Percentiles rank a stretch among this genome's conserved stretches.
Evolutionary conservation across 1,140 invertebrate genomes (phyloP).

Genomic region (Drosophila ogumai): DNA sequence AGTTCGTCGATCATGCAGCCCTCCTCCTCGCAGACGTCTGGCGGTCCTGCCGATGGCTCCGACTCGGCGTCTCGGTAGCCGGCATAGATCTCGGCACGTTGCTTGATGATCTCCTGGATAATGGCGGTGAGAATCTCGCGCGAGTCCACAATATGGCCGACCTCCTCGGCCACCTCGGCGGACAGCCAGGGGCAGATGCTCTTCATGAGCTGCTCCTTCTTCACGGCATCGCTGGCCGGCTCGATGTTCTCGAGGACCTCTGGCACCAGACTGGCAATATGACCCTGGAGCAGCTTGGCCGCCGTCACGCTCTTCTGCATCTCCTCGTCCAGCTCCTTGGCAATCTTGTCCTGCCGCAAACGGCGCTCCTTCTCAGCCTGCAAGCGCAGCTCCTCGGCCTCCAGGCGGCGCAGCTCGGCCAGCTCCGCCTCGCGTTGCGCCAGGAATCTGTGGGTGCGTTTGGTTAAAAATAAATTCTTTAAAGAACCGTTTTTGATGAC

Average conservation of each 20-base stretch:
- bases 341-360: conserved; percentile 73
- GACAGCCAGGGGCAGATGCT: conserved; percentile 95
- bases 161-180: conserved; percentile 91
- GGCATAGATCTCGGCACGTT: conserved; percentile 86
- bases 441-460: conserved; percentile 86
- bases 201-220: conserved; percentile 89
- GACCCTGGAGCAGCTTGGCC: conserved; percentile 92
- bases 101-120: conserved; percentile 90
- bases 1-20: conserved; percentile 55
- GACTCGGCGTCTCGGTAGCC: conserved; percentile 67
- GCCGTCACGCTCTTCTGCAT: conserved; percentile 92
- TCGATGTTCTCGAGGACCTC: conserved; percentile 91
- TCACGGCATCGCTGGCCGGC: conserved; percentile 75
- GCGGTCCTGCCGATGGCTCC: conserved; percentile 26
- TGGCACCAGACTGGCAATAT: conserved; percentile 93
- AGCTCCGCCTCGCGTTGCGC: conserved; percentile 92
- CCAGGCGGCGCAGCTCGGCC: conserved; percentile 90
- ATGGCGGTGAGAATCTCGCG: conserved; percentile 92
- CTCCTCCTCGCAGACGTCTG: conserved; percentile 60
- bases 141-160: conserved; percentile 91
- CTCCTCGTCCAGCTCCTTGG: conserved; percentile 75
- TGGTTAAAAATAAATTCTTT: not conserved
- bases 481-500: not conserved
- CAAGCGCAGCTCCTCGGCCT: conserved; percentile 89
- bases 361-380: conserved; percentile 87